Evolutionary conservation across 2,888 invertebrate species (phyloP).

Genomic region (Ischnus inquisitorius): DNA sequence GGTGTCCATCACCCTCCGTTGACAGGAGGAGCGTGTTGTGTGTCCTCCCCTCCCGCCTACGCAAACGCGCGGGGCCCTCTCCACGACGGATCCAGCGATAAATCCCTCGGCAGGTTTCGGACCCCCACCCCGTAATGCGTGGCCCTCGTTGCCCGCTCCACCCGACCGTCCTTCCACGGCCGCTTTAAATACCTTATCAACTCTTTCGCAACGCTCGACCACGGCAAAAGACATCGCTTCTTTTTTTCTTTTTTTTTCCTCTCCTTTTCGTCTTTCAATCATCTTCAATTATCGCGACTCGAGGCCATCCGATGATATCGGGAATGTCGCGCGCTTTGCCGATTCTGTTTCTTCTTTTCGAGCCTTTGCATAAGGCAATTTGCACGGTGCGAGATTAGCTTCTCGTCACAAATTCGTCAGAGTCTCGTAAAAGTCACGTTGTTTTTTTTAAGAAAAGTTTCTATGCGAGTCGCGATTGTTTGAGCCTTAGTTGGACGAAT

Average conservation of each 20-base stretch:
- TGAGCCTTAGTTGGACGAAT: not conserved
- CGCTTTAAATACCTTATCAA: not conserved
- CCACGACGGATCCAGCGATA: constrained; percentile 40
- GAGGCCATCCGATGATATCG: not conserved
- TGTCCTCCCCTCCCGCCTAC: constrained; percentile 67
- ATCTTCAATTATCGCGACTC: not conserved
- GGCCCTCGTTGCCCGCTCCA: constrained; percentile 10
- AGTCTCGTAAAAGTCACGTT: not conserved
- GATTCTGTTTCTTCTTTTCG: not conserved
- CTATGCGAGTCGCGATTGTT: not conserved
- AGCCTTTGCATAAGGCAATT: not conserved
- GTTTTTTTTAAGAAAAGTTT: not conserved
- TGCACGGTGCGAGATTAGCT: not conserved
- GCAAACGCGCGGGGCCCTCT: constrained; percentile 60
- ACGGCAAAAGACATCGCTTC: constrained; percentile 5
- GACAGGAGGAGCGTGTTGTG: constrained; percentile 83
- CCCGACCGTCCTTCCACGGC: constrained; percentile 35
- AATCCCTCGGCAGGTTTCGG: constrained; percentile 53
- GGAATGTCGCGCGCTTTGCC: not conserved
- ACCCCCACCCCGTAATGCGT: constrained; percentile 2
- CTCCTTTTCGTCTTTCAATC: constrained; percentile 4
- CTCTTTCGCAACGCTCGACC: constrained; percentile 10
- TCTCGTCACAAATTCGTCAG: not conserved
- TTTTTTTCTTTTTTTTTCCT: not conserved
- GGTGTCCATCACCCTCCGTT: constrained; percentile 84